Percentiles rank a stretch among this genome's conserved stretches.
Evolutionary conservation across 2,888 invertebrate species (phyloP).

Genomic region (Callosobruchus maculatus): DNA sequence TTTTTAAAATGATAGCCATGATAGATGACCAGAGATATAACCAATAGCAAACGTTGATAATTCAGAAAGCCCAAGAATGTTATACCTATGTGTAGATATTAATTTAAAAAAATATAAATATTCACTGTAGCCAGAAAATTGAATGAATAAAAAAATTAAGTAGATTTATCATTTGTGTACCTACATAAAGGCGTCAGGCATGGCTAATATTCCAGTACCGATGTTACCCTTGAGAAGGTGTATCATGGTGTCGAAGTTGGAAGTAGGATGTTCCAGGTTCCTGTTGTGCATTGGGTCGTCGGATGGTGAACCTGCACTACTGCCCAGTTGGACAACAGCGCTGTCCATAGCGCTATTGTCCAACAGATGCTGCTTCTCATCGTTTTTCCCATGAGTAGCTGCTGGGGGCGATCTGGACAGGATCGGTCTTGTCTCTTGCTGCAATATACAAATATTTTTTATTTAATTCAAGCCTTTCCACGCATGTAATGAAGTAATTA

Average conservation of each 20-base stretch:
- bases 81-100: no score
- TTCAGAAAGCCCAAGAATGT: no score
- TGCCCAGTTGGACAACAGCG: constrained; percentile 28
- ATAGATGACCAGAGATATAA: no score
- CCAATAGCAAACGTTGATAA: no score
- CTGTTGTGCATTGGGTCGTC: constrained; percentile 64
- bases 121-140: no score
- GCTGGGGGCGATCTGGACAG: constrained; percentile 9
- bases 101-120: no score
- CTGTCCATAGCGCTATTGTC: constrained; percentile 45
- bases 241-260: constrained; percentile 74
- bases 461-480: background rate
- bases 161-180: background rate
- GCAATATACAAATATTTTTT: background rate
- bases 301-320: constrained; percentile 17
- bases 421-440: constrained; percentile 16
- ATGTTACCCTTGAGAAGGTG: constrained; percentile 60
- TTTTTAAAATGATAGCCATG: no score
- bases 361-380: constrained; percentile 69
- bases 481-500: no score
- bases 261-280: constrained; percentile 72
- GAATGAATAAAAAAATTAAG: no score
- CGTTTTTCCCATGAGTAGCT: constrained; percentile 51
- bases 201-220: constrained; percentile 94
- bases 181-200: constrained; percentile 83